Evolutionary conservation across 2,113 vertebrate genomes (phyloP).

Genomic region (Coregonus clupeaformis): DNA sequence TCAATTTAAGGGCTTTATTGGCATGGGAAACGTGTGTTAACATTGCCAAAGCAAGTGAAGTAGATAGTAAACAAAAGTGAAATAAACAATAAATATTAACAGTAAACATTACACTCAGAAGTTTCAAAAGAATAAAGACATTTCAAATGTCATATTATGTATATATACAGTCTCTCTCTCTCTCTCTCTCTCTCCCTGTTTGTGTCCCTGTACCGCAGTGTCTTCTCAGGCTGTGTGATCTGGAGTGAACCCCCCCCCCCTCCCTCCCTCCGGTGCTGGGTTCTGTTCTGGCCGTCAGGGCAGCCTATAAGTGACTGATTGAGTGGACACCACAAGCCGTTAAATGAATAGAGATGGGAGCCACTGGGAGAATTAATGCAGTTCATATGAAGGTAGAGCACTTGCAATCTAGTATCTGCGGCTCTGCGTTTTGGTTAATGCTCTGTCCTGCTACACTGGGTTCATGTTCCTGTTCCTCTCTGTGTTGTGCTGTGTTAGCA

Average conservation of each 20-base stretch:
- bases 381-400: constrained; percentile 53
- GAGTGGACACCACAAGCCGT: constrained; percentile 63
- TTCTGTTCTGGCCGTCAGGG: constrained; percentile 48
- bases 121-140: too few relatives aligned
- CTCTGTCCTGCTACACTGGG: constrained; percentile 1
- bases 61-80: too few relatives aligned
- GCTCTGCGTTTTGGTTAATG: constrained; percentile 24
- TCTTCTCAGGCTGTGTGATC: constrained; percentile 59
- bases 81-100: too few relatives aligned
- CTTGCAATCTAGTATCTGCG: constrained; percentile 35
- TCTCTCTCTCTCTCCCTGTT: constrained; percentile 17
- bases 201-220: constrained; percentile 61
- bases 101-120: too few relatives aligned
- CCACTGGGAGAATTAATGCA: constrained; percentile 59
- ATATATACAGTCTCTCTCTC: neutral
- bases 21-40: too few relatives aligned
- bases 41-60: too few relatives aligned
- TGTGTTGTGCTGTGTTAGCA: constrained; percentile 18
- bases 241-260: constrained; percentile 39
- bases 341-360: constrained; percentile 68
- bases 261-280: constrained; percentile 2
- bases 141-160: too few relatives aligned
- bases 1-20: too few relatives aligned
- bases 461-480: constrained; percentile 18
- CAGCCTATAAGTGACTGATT: constrained; percentile 64